Evolutionary conservation across 2,797 vertebrate species (phyloP).

Genomic region (Schizothorax lantsangensis): DNA sequence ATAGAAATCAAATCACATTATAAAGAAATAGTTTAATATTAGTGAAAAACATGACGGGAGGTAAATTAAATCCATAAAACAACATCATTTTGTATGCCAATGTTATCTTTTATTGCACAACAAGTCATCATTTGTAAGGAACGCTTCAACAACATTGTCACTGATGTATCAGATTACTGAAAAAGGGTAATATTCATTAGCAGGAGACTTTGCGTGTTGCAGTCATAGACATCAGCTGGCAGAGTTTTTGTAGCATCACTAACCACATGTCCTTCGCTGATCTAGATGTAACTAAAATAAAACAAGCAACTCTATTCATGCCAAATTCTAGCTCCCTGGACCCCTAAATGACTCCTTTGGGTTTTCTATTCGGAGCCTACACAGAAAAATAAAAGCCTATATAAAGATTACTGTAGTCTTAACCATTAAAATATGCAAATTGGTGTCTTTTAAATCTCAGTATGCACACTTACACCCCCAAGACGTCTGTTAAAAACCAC

Average conservation of each 20-base stretch:
- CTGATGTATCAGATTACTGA: conserved; percentile 81
- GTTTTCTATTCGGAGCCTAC: not conserved
- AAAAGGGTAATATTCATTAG: conserved; percentile 74
- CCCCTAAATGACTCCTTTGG: not conserved
- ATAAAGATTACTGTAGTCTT: not conserved
- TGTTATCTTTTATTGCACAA: conserved; percentile 86
- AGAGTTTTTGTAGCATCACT: conserved; percentile 2
- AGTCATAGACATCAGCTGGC: conserved; percentile 60
- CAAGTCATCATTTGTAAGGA: conserved; percentile 82
- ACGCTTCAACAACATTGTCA: conserved; percentile 82
- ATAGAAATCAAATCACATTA: not conserved
- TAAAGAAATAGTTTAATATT: not conserved
- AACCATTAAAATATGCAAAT: not conserved
- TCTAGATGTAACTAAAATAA: not conserved
- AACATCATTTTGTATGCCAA: conserved; percentile 75
- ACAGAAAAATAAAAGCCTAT: not conserved
- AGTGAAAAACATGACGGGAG: not conserved
- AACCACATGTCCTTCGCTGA: not conserved
- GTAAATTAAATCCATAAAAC: conserved; percentile 66
- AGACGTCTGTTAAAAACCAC: not conserved
- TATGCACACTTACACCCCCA: not conserved
- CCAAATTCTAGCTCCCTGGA: not conserved
- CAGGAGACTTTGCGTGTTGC: conserved; percentile 59
- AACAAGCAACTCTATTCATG: not conserved
- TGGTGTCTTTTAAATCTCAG: conserved; percentile 2